These are phyloP conservation scores for Mellilla xanthometata DNA, from an alignment of 2,888 invertebrate genomes.

Conservation along the genomic window DNA sequence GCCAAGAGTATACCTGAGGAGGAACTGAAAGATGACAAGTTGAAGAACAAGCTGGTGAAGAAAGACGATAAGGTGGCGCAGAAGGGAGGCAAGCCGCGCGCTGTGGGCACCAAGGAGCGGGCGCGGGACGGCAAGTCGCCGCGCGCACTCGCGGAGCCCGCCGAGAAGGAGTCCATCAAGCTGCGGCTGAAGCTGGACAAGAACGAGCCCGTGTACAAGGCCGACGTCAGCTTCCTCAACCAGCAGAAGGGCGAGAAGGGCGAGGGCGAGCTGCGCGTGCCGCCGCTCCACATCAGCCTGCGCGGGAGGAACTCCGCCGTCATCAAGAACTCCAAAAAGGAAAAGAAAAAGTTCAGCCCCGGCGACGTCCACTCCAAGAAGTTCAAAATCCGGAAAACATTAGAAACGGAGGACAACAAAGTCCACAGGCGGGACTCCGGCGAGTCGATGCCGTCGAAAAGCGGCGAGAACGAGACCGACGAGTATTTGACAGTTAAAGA, in stretches of 20 bases:
- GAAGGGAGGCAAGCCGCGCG: conserved; percentile 68
- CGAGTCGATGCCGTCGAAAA: conserved; percentile 57
- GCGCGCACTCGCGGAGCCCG: conserved; percentile 57
- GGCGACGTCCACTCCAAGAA: conserved; percentile 80
- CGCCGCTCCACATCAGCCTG: conserved; percentile 93
- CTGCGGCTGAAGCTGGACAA: conserved; percentile 92
- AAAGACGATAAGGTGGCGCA: conserved; percentile 60
- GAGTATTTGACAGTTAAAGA: conserved; percentile 64
- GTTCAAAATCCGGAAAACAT: conserved; percentile 72
- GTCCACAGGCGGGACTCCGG: conserved; percentile 62
- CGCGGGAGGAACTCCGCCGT: conserved; percentile 93
- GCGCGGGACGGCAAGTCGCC: conserved; percentile 65
- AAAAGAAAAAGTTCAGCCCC: conserved; percentile 81
- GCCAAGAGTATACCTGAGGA: conserved; percentile 66
- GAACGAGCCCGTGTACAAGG: conserved; percentile 91
- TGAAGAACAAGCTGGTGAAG: conserved; percentile 43
- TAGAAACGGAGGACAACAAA: conserved; percentile 65
- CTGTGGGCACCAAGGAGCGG: conserved; percentile 63
- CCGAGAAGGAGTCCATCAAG: conserved; percentile 89
- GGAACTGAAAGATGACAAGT: conserved; percentile 57
- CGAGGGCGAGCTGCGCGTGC: conserved; percentile 90
- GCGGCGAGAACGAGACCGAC: conserved; percentile 67
- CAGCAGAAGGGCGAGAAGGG: conserved; percentile 75
- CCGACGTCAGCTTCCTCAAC: conserved; percentile 88
- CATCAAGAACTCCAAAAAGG: conserved; percentile 89